Base-by-base conservation (phyloP, 1,140 invertebrate species). In the Chironomus striatipennis region DNA sequence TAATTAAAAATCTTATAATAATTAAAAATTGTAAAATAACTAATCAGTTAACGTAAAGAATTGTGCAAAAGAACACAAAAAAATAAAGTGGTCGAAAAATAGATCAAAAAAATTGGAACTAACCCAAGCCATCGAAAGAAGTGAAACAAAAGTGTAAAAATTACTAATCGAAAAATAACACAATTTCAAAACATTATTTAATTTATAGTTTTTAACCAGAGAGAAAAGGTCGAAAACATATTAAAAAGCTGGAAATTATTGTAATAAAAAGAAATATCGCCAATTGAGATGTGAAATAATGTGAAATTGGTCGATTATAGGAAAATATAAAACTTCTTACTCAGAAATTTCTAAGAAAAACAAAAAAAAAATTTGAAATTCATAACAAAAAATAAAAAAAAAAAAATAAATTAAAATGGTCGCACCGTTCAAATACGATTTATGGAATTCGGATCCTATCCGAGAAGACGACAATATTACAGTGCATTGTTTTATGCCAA, bases 401-500 rank as follows among this genome's bases (percentile, higher is more conserved):
- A n/a, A n/a, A n/a, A n/a, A 18, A 70, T 20, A 18, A 21, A 70
- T 18, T 21, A 70, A 18, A 20, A 70, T 70, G 65, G 65, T 70
- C 20, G 65, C 65, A 9, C 65, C 17, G 20, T 70, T 70, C 18
- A 18, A 21, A 7, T 70, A 70, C 10, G 65, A 70, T 17, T 10
- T 70, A 12, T 70, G 65, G 65, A 18, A 70, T 7, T 20, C 65
- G 10, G 65, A 70, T 21, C 65, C 65, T 20, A 18, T n/a, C 8
- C n/a, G 18, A 2, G 65, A 70, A 17, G 78, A 81, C 43, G 86
- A 87, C 77, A 82, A 84, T 72, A 88, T 93, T 20, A 87, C 89
- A 77, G 83, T 96, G 24, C 91, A 90, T 77, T 95, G 92, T 80
- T 84, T 96, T 65, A 87, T 96, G 87, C 94, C 94, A 75, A 95